These are phyloP conservation scores for Temnothorax curvispinosus DNA, from an alignment of 1,140 invertebrate genomes.

Conservation along the genomic window DNA sequence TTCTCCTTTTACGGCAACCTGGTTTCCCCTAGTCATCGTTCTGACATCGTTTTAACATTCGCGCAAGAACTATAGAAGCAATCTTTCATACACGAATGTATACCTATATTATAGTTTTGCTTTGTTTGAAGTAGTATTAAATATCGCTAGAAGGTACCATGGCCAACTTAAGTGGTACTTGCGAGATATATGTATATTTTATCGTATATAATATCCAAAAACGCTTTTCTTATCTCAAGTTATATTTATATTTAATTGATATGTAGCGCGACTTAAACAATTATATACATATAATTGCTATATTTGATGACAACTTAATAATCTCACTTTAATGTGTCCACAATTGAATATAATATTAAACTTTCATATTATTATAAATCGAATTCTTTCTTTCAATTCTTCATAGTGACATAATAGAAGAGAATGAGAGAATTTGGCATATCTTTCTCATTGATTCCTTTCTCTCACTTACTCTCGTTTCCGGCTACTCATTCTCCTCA, in stretches of 20 bases:
- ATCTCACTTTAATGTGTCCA: neutral
- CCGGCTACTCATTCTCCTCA: neutral
- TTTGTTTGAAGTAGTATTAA: constrained; percentile 19
- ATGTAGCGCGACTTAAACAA: too few relatives aligned
- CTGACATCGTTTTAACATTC: constrained; percentile 44
- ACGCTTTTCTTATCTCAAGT: neutral
- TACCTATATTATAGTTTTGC: neutral
- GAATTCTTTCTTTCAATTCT: neutral
- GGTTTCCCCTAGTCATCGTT: constrained; percentile 28
- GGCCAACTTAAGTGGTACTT: neutral
- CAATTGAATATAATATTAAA: neutral
- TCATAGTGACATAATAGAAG: neutral
- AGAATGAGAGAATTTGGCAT: constrained; percentile 2
- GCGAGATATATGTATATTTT: neutral
- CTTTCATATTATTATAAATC: neutral
- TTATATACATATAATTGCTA: too few relatives aligned
- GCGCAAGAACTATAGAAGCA: constrained; percentile 25
- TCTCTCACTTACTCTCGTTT: constrained; percentile 9
- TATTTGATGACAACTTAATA: neutral
- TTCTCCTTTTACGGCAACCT: neutral
- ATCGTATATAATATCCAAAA: neutral
- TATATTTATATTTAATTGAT: neutral
- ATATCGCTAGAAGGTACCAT: neutral
- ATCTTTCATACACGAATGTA: constrained; percentile 42
- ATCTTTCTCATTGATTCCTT: constrained; percentile 7